A percentile compares a stretch with the other conserved stretches of the same genome.
Conservation (phyloP, 2,113 vertebrate genomes). For the Prunella himalayana region DNA sequence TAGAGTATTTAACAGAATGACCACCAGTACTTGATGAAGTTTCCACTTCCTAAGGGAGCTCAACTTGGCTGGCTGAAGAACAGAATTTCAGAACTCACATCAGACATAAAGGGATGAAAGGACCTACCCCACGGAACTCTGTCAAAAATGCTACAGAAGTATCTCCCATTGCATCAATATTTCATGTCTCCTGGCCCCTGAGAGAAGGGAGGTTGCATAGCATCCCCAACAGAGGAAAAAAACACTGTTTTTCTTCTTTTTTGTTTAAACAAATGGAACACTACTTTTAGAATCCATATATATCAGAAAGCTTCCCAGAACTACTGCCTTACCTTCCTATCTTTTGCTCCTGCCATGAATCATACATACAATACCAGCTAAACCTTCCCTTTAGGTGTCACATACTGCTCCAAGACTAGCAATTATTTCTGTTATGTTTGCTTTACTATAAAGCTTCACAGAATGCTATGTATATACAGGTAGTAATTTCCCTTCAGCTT, state of each 20-base stretch:
- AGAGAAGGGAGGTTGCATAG: not conserved
- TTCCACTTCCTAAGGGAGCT: not conserved
- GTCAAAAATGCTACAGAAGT: slow-evolving; percentile 20
- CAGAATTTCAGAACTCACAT: not conserved
- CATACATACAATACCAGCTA: not conserved
- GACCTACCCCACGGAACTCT: not conserved
- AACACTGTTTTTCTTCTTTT: not conserved
- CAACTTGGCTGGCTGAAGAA: not conserved
- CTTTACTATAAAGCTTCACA: not conserved
- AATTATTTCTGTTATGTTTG: not conserved
- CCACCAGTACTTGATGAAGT: not conserved
- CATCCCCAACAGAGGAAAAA: not conserved
- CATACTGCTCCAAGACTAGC: not conserved
- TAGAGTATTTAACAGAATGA: not conserved
- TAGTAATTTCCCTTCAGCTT: not conserved
- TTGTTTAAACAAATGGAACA: not conserved
- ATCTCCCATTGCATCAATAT: slow-evolving; percentile 12
- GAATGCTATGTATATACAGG: not conserved
- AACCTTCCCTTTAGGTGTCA: not conserved
- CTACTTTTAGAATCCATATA: not conserved
- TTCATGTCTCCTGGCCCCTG: not conserved
- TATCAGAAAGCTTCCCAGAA: not conserved
- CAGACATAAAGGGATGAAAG: slow-evolving; percentile 7
- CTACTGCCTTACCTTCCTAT: not conserved
- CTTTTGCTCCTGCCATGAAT: not conserved